phyloP scores from a whole-genome alignment of 1,140 invertebrate species.

The Pararge aegeria region DNA sequence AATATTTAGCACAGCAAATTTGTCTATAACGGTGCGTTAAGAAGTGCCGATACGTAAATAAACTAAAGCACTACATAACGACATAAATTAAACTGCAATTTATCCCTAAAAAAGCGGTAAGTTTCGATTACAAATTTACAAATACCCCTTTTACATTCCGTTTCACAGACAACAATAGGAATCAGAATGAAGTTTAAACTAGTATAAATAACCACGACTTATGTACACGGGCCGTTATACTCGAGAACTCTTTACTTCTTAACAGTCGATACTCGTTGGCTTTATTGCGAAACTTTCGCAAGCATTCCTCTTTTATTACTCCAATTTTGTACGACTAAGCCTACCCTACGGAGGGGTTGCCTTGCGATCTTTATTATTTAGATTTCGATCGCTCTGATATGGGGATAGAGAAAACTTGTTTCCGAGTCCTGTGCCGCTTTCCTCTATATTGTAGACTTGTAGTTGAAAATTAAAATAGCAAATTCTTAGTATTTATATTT shows the following conservation, averaged over 20 bases:
- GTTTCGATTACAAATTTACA: background rate
- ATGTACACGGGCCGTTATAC: constrained; percentile 57
- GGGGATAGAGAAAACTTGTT: constrained; percentile 22
- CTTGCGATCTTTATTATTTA: constrained; percentile 74
- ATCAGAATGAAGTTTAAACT: constrained; percentile 43
- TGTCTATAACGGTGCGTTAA: too few relatives aligned
- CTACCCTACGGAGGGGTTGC: constrained; percentile 60
- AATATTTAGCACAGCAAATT: too few relatives aligned
- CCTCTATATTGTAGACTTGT: too few relatives aligned
- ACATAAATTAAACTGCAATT: too few relatives aligned
- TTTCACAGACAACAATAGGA: constrained; percentile 8
- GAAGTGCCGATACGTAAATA: too few relatives aligned
- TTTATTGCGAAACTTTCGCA: constrained; percentile 78
- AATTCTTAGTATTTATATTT: too few relatives aligned
- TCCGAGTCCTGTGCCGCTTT: background rate
- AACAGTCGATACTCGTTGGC: constrained; percentile 77
- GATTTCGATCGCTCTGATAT: constrained; percentile 60
- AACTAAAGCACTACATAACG: too few relatives aligned
- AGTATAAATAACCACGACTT: constrained; percentile 52
- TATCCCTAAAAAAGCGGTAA: too few relatives aligned
- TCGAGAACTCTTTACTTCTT: constrained; percentile 76
- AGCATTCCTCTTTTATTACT: constrained; percentile 79
- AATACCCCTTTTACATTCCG: background rate
- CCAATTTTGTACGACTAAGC: constrained; percentile 77
- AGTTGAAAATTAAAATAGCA: too few relatives aligned